Base-by-base conservation (phyloP, 2,888 invertebrate species). In the Emesis castigata region DNA sequence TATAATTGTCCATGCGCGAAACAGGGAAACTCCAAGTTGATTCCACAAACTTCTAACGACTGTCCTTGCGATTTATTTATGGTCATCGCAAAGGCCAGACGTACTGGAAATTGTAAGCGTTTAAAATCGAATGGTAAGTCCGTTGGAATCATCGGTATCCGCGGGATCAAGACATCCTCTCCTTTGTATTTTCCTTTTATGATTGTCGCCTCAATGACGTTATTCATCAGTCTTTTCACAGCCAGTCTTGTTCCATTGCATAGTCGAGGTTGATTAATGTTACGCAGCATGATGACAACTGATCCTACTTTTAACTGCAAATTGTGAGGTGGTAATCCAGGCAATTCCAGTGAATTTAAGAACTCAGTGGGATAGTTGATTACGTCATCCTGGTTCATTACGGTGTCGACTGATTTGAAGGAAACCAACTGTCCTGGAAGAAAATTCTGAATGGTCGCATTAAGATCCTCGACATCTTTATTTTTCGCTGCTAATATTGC, bases 401-500 rank as follows among this genome's bases (percentile, higher is more conserved):
- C 70, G 1, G 78, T 69, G 66, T 86, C 83, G 26, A 82, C 53
- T 58, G 81, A 81, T 81, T 81, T 82, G 68, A 61, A 82, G 5
- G 75, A 58, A 39, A 71, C 0, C 72, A 78, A 70, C 31, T 78
- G n/a, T n/a, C 76, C 74, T 11, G 76, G 29, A 22, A 79, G 4
- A 6, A 44, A 61, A 75, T 70, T 73, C 22, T 66, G 82, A 79
- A 79, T 83, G 68, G 65, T 76, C 22, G 56, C 68, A 73, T 81
- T 81, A 26, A 68, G 48, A 68, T 82, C 77, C 39, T 82, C 61
- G 69, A 86, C 82, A 85, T 85, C 86, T 69, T 81, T 80, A 65
- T 89, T 88, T 84, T 87, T 88, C 44, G 86, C 83, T 2, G 87
- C 86, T 44, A 88, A 81, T 78, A 88, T 90, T 79, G 83, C 86